Conservation (phyloP, 2,888 invertebrate genomes). For the Diachrysia chrysitis region DNA sequence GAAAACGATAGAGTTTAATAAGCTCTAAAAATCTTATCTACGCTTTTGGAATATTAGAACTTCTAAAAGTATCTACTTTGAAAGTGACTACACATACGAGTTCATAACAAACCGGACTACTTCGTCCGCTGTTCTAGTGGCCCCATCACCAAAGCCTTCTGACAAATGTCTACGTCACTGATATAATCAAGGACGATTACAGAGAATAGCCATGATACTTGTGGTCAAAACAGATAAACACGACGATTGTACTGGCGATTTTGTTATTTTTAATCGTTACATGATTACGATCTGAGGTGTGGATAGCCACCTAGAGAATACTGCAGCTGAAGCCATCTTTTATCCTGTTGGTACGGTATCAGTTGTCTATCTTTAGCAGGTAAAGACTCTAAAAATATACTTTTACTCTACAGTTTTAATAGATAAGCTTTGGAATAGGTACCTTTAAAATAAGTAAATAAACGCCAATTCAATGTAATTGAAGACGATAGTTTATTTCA, state of each 20-base stretch:
- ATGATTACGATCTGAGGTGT: slow-evolving; percentile 59
- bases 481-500: too few species aligned
- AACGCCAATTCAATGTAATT: too few species aligned
- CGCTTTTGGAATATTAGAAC: too few species aligned
- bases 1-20: too few species aligned
- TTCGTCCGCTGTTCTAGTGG: slow-evolving; percentile 26
- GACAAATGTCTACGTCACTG: slow-evolving; percentile 65
- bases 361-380: slow-evolving; percentile 24
- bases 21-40: too few species aligned
- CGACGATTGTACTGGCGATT: slow-evolving; percentile 59
- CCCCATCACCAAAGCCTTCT: slow-evolving; percentile 40
- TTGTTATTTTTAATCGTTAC: slow-evolving; percentile 59
- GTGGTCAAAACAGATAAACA: slow-evolving; percentile 80
- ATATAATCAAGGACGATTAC: slow-evolving; percentile 66
- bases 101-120: background rate
- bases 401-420: background rate
- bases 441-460: too few species aligned
- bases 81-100: too few species aligned
- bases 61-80: too few species aligned
- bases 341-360: slow-evolving; percentile 18
- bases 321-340: slow-evolving; percentile 46
- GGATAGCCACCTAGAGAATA: slow-evolving; percentile 44
- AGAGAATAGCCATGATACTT: slow-evolving; percentile 63
- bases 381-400: slow-evolving; percentile 10
- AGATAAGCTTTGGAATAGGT: background rate